phyloP scores from a whole-genome alignment of 1,140 invertebrate species.

The Nasonia vitripennis region DNA sequence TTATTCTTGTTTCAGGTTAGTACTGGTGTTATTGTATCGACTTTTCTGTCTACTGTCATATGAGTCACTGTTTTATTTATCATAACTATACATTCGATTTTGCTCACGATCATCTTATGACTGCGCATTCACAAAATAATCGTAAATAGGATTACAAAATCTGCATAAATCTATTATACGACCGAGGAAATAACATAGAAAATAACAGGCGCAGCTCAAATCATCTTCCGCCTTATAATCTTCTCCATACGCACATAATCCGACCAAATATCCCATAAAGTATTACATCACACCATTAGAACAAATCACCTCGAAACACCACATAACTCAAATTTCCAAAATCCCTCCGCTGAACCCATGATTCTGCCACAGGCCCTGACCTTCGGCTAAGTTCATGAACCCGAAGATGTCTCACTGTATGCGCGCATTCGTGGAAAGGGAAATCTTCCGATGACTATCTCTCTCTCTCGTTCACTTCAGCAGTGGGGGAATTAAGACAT shows the following conservation, averaged over 20 bases:
- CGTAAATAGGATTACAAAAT: too few species aligned
- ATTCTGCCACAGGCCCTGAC: background rate
- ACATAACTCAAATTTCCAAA: background rate
- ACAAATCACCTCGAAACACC: background rate
- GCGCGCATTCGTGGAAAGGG: constrained; percentile 2
- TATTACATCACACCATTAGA: too few species aligned
- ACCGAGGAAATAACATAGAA: too few species aligned
- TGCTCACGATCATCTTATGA: too few species aligned
- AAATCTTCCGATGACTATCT: constrained; percentile 7
- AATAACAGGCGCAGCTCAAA: too few species aligned
- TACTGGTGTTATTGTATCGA: background rate
- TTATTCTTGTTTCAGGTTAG: constrained; percentile 12
- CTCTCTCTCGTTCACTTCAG: background rate
- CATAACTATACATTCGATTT: too few species aligned
- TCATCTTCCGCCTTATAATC: too few species aligned
- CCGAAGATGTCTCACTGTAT: background rate
- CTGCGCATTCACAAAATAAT: too few species aligned
- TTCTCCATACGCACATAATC: too few species aligned
- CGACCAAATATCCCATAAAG: too few species aligned
- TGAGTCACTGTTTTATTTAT: background rate
- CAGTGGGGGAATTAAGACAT: constrained; percentile 8
- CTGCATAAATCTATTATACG: too few species aligned
- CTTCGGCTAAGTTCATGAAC: constrained; percentile 26
- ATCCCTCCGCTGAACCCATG: background rate
- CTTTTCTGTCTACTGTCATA: background rate